A percentile compares a stretch with the other conserved stretches of the same genome.
Evolutionary conservation across 2,797 vertebrate genomes (phyloP).

Genomic region (Moxostoma hubbsi): DNA sequence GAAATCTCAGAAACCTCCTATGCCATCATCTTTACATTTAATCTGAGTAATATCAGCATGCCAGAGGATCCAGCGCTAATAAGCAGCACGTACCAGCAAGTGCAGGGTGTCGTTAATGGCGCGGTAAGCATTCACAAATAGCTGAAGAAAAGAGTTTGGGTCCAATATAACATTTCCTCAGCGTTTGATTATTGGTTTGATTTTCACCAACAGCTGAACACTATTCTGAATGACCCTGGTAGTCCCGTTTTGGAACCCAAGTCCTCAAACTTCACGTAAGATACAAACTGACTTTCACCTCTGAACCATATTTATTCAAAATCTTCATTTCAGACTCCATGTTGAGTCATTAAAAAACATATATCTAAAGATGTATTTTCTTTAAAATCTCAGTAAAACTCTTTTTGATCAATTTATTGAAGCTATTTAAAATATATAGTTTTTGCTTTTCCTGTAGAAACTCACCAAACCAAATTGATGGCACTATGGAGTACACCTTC

Average conservation of each 20-base stretch:
- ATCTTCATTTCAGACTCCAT: not conserved
- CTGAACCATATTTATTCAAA: not conserved
- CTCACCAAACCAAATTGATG: not conserved
- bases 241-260: not conserved
- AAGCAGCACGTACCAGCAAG: not conserved
- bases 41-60: constrained; percentile 8
- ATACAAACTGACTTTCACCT: not conserved
- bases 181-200: not conserved
- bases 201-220: not conserved
- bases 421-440: not conserved
- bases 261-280: constrained; percentile 7
- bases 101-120: not conserved
- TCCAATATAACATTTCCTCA: not conserved
- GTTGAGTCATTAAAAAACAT: not conserved
- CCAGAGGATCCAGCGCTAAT: not conserved
- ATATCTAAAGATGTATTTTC: no score
- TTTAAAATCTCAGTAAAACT: not conserved
- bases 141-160: no score
- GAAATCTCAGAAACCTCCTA: constrained; percentile 15
- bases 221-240: not conserved
- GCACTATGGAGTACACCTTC: not conserved
- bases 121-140: not conserved
- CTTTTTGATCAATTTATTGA: not conserved
- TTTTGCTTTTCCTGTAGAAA: not conserved
- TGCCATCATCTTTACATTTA: not conserved